Evolutionary conservation across 2,888 invertebrate species (phyloP), one percentile per base, ranked within the genome.

Genomic region (Euclidia mi): DNA sequence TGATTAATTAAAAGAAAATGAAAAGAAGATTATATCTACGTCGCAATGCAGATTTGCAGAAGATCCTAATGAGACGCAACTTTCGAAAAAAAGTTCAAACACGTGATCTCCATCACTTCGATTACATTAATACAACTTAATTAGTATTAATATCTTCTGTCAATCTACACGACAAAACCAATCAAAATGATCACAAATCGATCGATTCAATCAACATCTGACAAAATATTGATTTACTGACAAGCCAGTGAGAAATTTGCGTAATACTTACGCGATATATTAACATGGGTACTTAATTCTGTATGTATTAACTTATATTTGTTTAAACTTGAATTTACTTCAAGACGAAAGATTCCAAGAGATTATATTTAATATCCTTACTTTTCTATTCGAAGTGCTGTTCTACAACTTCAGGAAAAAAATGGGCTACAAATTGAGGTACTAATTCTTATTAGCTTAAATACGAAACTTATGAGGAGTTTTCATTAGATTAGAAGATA

Each of bases 201-300:
- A 52, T 47, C 20, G 37, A 49, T 68, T 56, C 18, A 64, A 56
- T 41, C 15, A 3, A 34, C n/a, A 14, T 34, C n/a, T 45, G 35
- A 40, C 46, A 55, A 43, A 51, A 50, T 28, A 32, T 20, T 55
- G 37, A 55, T 6, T 47, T 64, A 56, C 49, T 29, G 17, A 37
- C 18, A 44, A 52, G 3, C 25, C 12, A 46, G 63, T 56, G 38
- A 53, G 38, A 69, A 68, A 70, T 42, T 55, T 31, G 31, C 37
- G 25, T 38, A 34, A 46, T 6, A 4, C 37, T 57, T 53, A 59
- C 40, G 46, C 50, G 43, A 72, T 31, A 17, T 31, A 56, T 64
- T 53, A 44, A 40, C 56, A 56, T n/a, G n/a, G n/a, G n/a, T n/a
- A n/a, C n/a, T n/a, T 59, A 64, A 51, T 63, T 41, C 31, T 56